phyloP scores from a whole-genome alignment of 2,888 invertebrate genomes.

The Gibbula magus region DNA sequence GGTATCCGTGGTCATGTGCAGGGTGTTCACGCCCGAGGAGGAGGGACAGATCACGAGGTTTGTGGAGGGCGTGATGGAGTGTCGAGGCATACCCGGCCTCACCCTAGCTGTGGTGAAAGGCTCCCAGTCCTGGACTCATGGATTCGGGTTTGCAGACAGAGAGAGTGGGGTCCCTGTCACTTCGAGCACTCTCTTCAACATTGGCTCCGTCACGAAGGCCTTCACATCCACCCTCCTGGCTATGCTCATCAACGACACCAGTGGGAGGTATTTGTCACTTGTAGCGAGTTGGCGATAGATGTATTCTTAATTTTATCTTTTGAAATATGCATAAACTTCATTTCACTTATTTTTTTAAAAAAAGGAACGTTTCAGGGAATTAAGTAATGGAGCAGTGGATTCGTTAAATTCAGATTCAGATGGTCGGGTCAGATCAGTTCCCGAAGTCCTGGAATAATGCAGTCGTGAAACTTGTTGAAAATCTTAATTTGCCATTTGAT shows the following conservation, averaged over 20 bases:
- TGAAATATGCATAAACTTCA: too few relatives aligned
- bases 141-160: slow-evolving; percentile 47
- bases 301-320: too few relatives aligned
- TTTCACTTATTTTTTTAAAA: too few relatives aligned
- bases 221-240: slow-evolving; percentile 50
- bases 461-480: too few relatives aligned
- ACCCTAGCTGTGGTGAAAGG: slow-evolving; percentile 55
- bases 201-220: slow-evolving; percentile 49
- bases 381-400: too few relatives aligned
- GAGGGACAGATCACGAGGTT: slow-evolving; percentile 3
- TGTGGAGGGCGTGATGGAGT: slow-evolving; percentile 39
- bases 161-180: slow-evolving; percentile 32
- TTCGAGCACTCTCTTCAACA: slow-evolving; percentile 42
- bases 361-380: too few relatives aligned
- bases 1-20: background rate
- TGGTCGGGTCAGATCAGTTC: too few relatives aligned
- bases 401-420: too few relatives aligned
- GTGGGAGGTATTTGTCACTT: background rate
- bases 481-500: too few relatives aligned
- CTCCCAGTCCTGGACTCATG: slow-evolving; percentile 45
- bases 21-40: slow-evolving; percentile 25
- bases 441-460: too few relatives aligned
- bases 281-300: too few relatives aligned
- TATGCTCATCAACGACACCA: slow-evolving; percentile 34
- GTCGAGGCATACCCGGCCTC: slow-evolving; percentile 51